These are phyloP conservation scores for Cotesia congregata DNA, from an alignment of 2,888 invertebrate species.

Conservation along the genomic window DNA sequence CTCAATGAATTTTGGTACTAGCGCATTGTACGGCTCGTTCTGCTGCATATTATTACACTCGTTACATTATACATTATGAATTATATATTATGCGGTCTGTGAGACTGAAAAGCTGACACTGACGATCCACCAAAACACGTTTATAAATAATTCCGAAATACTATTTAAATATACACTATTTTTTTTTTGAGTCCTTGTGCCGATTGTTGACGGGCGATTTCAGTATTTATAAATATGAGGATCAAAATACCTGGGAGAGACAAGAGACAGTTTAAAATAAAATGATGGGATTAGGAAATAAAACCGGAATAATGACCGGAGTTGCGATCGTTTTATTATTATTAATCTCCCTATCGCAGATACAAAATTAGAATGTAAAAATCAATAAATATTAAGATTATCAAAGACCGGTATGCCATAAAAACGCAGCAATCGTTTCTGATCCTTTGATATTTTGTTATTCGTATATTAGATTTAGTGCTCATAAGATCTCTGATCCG, in stretches of 20 bases:
- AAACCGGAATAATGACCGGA: constrained; percentile 5
- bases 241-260: background rate
- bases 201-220: background rate
- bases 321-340: constrained; percentile 9
- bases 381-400: constrained; percentile 64
- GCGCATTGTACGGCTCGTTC: background rate
- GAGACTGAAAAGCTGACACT: background rate
- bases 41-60: background rate
- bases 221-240: background rate
- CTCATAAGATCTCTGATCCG: constrained; percentile 35
- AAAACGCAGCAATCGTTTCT: constrained; percentile 46
- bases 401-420: constrained; percentile 51
- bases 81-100: background rate
- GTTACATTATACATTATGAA: background rate
- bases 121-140: background rate
- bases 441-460: constrained; percentile 36
- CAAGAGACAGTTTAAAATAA: background rate
- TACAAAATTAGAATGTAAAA: constrained; percentile 55
- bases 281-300: constrained; percentile 19
- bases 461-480: constrained; percentile 17
- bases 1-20: background rate
- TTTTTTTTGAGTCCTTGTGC: background rate
- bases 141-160: background rate
- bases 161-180: background rate
- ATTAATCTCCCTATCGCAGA: too few relatives aligned